Evolutionary conservation across 2,888 invertebrate species (phyloP), one percentile per base, ranked within the genome.

Genomic region (Pristionchus japonicus): DNA sequence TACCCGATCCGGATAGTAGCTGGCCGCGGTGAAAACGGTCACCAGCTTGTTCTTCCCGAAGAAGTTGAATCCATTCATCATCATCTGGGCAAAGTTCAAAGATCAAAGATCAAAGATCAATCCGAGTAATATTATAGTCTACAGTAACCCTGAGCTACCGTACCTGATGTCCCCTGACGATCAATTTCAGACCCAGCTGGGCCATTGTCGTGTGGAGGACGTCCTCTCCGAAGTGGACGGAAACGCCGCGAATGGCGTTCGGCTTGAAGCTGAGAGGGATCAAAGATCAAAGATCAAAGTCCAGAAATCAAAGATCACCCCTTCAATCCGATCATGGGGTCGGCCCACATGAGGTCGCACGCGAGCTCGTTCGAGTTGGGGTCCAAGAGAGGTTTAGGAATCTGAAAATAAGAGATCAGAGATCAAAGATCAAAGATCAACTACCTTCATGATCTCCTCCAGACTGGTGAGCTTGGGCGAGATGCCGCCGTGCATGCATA

Each of bases 271-370:
- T 20, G 13, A n/a, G n/a, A n/a, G n/a, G n/a, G n/a, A n/a, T n/a
- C 74, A 74, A 23, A 43, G 74, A n/a, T 74, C 31, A 31, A 64
- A 67, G 64, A 34, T 67, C 47, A 80, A 49, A 80, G 80, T 49
- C n/a, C 47, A 80, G 27, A 20, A 31, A 64, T 70, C 74, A 43
- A 9, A 17, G 7, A 15, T 34, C 37, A 70, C 70, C 70, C 70
- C 20, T 70, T 70, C 34, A 70, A 34, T 4, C 34, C 89, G 80
- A 89, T 88, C 88, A 90, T 89, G 49, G 91, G 91, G 49, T 91
- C 91, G 31, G 91, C 86, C 91, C 91, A 91, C 15, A 91, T 89
- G 15, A 91, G 87, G 61, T 91, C 91, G 74, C 88, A 87, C 9
- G 90, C 89, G 49, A 90, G 83, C 37, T 74, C 67, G 47, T 49